Evolutionary conservation across 2,113 vertebrate genomes (phyloP).

Genomic region (Cololabis saira): DNA sequence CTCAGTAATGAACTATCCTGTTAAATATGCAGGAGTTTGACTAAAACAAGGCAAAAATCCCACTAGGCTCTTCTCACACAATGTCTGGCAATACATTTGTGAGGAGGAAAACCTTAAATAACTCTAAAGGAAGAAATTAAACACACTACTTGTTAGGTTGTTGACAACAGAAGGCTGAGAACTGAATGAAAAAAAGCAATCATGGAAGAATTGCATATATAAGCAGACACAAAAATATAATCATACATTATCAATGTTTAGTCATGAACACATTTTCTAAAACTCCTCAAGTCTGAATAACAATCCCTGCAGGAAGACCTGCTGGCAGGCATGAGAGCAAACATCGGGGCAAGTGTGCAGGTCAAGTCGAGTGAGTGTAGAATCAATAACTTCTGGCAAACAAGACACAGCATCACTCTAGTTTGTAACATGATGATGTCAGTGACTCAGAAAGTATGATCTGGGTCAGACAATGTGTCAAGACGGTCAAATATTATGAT

Average conservation of each 20-base stretch:
- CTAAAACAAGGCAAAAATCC: constrained; percentile 9
- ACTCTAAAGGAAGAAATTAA: background rate
- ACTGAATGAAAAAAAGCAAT: background rate
- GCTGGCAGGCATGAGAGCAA: background rate
- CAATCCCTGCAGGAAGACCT: background rate
- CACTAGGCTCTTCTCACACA: background rate
- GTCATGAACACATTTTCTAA: background rate
- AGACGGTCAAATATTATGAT: too few relatives aligned
- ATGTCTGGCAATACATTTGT: background rate
- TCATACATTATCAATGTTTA: background rate
- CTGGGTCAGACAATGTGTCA: background rate
- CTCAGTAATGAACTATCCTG: background rate
- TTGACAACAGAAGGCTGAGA: background rate
- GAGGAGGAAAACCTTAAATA: too few relatives aligned
- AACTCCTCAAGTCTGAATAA: constrained; percentile 4
- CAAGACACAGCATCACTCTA: background rate
- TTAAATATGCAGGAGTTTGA: constrained; percentile 1
- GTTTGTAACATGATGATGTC: constrained; percentile 11
- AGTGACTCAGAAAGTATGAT: background rate
- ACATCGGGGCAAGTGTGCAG: background rate
- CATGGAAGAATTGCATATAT: too few relatives aligned
- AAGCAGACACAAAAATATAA: background rate
- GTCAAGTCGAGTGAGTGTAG: constrained; percentile 20
- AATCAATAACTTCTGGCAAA: constrained; percentile 36
- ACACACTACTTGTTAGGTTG: background rate